These are phyloP conservation scores for Eurytoma adleriae DNA, from an alignment of 2,888 invertebrate species.

Conservation along the genomic window DNA sequence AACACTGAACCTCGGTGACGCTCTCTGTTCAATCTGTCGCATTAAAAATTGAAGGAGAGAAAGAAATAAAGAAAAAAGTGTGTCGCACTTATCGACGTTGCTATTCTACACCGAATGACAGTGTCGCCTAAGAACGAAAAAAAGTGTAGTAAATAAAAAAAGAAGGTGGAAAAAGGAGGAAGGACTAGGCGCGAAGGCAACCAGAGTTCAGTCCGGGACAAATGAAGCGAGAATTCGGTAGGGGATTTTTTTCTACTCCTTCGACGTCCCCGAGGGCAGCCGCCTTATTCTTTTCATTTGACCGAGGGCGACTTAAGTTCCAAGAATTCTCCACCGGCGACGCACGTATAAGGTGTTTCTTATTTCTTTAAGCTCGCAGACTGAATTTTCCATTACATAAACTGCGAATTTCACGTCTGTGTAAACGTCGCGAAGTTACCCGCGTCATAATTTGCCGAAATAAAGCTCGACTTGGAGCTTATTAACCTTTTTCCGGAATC, in stretches of 20 bases:
- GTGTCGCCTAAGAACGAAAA: not conserved
- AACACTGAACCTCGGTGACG: not conserved
- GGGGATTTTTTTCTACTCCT: conserved; percentile 17
- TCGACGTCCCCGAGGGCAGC: not conserved
- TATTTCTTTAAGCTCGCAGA: not conserved
- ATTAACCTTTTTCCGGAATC: not conserved
- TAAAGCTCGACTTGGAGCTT: not conserved
- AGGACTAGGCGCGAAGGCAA: not conserved
- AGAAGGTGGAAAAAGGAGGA: conserved; percentile 4
- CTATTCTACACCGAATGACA: not conserved
- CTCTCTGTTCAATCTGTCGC: not conserved
- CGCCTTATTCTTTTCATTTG: conserved; percentile 12
- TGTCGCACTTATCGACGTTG: not conserved
- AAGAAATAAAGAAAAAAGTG: not conserved
- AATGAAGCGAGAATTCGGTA: conserved; percentile 38
- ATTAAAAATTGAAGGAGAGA: not conserved
- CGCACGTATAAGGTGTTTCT: not conserved
- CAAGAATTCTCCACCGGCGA: conserved; percentile 1
- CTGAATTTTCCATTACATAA: not conserved
- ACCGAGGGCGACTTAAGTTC: not conserved
- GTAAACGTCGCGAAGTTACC: not conserved
- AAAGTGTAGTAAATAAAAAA: not conserved
- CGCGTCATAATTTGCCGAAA: not conserved
- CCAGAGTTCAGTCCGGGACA: not conserved
- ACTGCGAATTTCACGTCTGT: not conserved